Evolutionary conservation across 2,888 invertebrate species (phyloP), one percentile per base, ranked within the genome.

Genomic region (Panopea generosa): DNA sequence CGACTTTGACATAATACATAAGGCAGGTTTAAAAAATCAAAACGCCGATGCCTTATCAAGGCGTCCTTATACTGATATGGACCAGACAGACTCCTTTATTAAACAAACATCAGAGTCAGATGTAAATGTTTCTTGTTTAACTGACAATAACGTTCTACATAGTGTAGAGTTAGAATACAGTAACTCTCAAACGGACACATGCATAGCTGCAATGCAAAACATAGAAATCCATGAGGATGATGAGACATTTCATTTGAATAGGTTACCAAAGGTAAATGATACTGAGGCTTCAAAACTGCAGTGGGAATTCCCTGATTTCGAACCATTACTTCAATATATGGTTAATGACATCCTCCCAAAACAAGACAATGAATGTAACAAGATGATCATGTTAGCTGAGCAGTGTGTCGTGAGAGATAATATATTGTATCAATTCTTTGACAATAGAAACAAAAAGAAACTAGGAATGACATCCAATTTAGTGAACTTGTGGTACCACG

Each of bases 1-100:
- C 40, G 47, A 71, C 18, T 82, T 75, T 45, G 53, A 67, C 6
- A 76, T 69, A 18, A 47, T 50, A 1, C 73, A 77, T 55, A 68
- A 62, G n/a, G 52, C 69, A 16, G 80, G 80, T 14, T 16, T 27
- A 11, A 71, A 61, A 22, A 77, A 82, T 27, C 20, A 26, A 11
- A 74, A 74, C 63, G 79, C 77, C 16, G 79, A 68, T 53, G 53
- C 43, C 3, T 16, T 65, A 22, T 26, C 40, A 20, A 50, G 62
- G 18, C 50, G 52, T 38, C 20, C 14, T 4, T 27, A 45, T n/a
- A 0, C 33, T 7, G 11, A 33, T 33, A 11, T 7, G 4, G 33
- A 33, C 4, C 57, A 14, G 57, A 43, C 7, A 11, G 24, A 11
- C 57, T 26, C 24, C n/a, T n/a, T n/a, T n/a, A n/a, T n/a, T n/a